These are phyloP conservation scores for Noctuana brunneofusca DNA, from an alignment of 2,888 invertebrate genomes.

Conservation along the genomic window DNA sequence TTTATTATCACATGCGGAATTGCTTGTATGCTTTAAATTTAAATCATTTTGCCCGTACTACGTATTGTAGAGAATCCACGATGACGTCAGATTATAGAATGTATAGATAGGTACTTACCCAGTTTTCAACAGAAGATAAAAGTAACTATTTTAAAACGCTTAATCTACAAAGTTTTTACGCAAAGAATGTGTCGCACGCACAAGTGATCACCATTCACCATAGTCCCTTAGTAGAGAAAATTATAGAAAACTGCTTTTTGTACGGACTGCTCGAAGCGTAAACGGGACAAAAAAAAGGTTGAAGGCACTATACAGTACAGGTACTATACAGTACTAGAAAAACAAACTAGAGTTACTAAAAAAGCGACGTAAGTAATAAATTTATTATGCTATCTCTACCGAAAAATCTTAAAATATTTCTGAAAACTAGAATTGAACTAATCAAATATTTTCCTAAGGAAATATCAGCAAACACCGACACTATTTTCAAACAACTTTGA, in stretches of 20 bases:
- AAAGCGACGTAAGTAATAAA: no score
- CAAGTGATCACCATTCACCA: slow-evolving; percentile 12
- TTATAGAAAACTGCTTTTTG: slow-evolving; percentile 23
- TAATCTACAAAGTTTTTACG: slow-evolving; percentile 40
- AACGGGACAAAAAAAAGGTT: no score
- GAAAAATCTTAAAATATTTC: no score
- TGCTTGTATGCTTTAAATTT: background rate
- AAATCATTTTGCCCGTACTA: background rate
- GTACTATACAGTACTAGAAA: no score
- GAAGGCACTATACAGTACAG: no score
- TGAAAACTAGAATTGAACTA: no score
- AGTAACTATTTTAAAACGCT: no score
- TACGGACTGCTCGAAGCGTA: no score
- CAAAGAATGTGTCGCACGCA: slow-evolving; percentile 39
- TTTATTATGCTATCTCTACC: no score
- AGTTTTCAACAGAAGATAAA: no score
- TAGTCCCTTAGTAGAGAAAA: slow-evolving; percentile 10
- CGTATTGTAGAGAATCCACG: background rate
- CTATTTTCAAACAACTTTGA: background rate
- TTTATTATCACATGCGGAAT: slow-evolving; percentile 14
- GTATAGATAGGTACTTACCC: background rate
- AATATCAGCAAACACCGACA: background rate
- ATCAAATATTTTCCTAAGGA: no score
- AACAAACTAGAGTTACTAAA: no score
- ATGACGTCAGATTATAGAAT: background rate